These are phyloP conservation scores for Conger conger DNA, from an alignment of 2,113 vertebrate genomes.

Conservation along the genomic window DNA sequence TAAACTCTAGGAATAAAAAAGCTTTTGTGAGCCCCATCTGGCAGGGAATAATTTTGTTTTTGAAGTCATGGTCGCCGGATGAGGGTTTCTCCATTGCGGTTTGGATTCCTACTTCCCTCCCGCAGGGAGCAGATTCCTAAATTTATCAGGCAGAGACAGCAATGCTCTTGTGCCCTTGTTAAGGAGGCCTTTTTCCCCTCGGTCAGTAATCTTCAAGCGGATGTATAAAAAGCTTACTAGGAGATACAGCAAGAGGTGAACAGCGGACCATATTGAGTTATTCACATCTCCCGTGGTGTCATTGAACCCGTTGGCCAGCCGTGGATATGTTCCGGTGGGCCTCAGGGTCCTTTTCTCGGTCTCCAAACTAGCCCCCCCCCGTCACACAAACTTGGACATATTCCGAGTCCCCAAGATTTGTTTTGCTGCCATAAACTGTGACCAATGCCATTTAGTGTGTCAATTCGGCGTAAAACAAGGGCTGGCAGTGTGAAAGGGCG, in stretches of 20 bases:
- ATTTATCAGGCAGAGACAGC: slow-evolving; percentile 50
- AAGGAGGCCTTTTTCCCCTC: slow-evolving; percentile 30
- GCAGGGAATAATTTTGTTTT: neutral
- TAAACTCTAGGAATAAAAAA: neutral
- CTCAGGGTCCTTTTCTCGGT: slow-evolving; percentile 26
- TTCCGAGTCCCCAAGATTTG: slow-evolving; percentile 46
- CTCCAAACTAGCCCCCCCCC: neutral
- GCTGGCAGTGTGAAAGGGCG: slow-evolving; percentile 36
- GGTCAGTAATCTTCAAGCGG: slow-evolving; percentile 28
- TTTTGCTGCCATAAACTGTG: slow-evolving; percentile 43
- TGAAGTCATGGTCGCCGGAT: slow-evolving; percentile 39
- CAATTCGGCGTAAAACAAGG: slow-evolving; percentile 50
- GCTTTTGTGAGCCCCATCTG: neutral
- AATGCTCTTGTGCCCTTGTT: slow-evolving; percentile 44
- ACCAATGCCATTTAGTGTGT: slow-evolving; percentile 51
- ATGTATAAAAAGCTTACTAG: slow-evolving; percentile 39
- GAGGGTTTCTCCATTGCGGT: slow-evolving; percentile 42
- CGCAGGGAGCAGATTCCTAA: slow-evolving; percentile 49
- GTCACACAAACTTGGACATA: neutral
- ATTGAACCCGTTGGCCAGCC: slow-evolving; percentile 45
- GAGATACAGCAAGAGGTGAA: slow-evolving; percentile 60
- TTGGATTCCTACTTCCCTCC: slow-evolving; percentile 25
- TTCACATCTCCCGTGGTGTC: slow-evolving; percentile 34
- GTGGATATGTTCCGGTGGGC: slow-evolving; percentile 57
- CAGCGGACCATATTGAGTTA: slow-evolving; percentile 39